A percentile compares a stretch with the other conserved stretches of the same genome.
phyloP scores from a whole-genome alignment of 2,888 invertebrate species.

The Drosophila borborema region DNA sequence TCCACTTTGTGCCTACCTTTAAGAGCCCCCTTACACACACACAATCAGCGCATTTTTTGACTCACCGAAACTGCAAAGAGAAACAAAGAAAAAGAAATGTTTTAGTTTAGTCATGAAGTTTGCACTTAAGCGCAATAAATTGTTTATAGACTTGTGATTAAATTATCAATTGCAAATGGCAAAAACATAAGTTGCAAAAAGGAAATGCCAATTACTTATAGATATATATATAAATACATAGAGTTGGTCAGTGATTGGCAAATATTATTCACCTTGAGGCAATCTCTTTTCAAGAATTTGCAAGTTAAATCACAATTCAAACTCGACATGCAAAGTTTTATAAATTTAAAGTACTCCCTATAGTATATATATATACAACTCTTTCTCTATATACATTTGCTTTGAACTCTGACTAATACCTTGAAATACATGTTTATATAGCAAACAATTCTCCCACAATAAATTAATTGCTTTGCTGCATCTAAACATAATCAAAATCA shows the following conservation, averaged over 20 bases:
- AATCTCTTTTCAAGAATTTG: neutral
- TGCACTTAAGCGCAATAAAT: constrained; percentile 25
- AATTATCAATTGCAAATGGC: constrained; percentile 14
- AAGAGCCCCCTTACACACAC: neutral
- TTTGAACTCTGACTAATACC: constrained; percentile 1
- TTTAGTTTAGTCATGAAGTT: constrained; percentile 33
- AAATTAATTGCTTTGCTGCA: constrained; percentile 10
- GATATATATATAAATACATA: neutral
- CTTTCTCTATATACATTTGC: neutral
- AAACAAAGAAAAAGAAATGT: constrained; percentile 25
- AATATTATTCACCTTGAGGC: constrained; percentile 4
- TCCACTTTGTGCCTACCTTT: constrained; percentile 2
- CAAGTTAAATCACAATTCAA: neutral
- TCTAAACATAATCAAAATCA: constrained; percentile 16
- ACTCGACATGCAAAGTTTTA: neutral
- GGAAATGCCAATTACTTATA: constrained; percentile 48
- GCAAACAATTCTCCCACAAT: constrained; percentile 1
- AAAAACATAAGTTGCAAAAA: constrained; percentile 29
- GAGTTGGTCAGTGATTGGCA: neutral
- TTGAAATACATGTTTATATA: constrained; percentile 1
- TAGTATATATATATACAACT: neutral
- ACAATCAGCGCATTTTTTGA: constrained; percentile 22
- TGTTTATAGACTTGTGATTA: constrained; percentile 37
- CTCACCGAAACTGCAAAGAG: constrained; percentile 73
- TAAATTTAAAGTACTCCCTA: too few relatives aligned